These are phyloP conservation scores for Rhabdomys pumilio DNA, from an alignment of 2,797 vertebrate species.

Conservation along the genomic window DNA sequence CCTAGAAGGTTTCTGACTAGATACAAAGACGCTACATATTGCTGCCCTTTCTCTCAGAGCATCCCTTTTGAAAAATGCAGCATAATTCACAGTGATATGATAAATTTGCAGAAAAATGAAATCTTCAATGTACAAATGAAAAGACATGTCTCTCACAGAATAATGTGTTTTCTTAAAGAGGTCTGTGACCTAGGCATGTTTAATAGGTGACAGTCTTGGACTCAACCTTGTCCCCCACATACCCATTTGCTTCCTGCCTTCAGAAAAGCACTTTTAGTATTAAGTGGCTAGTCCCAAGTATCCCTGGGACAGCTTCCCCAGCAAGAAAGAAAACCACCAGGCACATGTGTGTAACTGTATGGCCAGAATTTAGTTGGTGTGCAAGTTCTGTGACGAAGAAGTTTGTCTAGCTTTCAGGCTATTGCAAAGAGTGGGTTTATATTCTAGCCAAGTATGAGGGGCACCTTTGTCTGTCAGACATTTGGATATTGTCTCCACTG, in stretches of 20 bases:
- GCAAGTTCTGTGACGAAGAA: not conserved
- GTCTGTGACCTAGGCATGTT: slow-evolving; percentile 19
- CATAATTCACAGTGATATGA: slow-evolving; percentile 13
- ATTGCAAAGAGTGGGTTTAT: not conserved
- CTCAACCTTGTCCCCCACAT: accelerated
- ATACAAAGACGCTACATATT: slow-evolving; percentile 56
- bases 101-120: slow-evolving; percentile 55
- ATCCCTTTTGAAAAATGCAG: slow-evolving; percentile 32
- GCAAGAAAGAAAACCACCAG: not conserved
- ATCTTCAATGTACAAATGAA: slow-evolving; percentile 26
- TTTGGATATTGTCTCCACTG: not conserved
- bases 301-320: not conserved
- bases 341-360: too few relatives aligned
- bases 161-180: slow-evolving; percentile 52
- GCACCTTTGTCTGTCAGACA: not conserved
- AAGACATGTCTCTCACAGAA: slow-evolving; percentile 5
- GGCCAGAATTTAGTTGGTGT: not conserved
- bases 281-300: slow-evolving; percentile 7
- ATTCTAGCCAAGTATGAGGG: not conserved
- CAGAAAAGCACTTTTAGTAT: not conserved
- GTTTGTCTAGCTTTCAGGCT: not conserved
- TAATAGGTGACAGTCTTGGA: slow-evolving; percentile 13
- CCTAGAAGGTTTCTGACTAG: not conserved
- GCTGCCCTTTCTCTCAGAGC: slow-evolving; percentile 53
- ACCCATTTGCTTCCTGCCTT: not conserved